Base-by-base conservation (phyloP, 2,113 vertebrate genomes). In the Dromiciops gliroides region DNA sequence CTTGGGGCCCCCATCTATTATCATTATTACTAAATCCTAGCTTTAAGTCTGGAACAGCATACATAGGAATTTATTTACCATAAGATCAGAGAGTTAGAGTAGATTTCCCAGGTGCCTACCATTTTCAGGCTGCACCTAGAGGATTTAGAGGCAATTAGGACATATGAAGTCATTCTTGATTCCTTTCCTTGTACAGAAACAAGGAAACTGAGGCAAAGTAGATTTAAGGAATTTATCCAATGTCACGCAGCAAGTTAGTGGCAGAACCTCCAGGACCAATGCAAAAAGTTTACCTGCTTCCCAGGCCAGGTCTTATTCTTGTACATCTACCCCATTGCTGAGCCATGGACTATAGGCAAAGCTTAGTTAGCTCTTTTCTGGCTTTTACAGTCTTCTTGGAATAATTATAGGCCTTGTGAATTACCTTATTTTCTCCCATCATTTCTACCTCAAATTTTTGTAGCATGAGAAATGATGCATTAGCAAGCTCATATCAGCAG, bases 401-500 rank as follows among this genome's bases (percentile, higher is more conserved):
- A 83, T 83, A 26, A 60, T 92, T 96, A 48, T 56, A 48, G 94
- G 25, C 50, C 67, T 90, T 89, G 11, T 90, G 60, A n/a, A 51
- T 91, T 93, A 92, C 52, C 37, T 37, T 50, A 53, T 25, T 31
- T 51, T 92, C 3, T 83, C 93, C 5, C 48, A 90, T 48, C 24
- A 90, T 91, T 83, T 48, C 47, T 88, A 9, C 50, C 37, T 95
- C 28, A 96, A 93, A 49, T 48, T 83, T 92, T 44, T 96, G 89
- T 24, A 47, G 10, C 37, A 28, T 67, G 90, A 92, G 67, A 95
- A 95, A 67, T 83, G 51, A 92, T 93, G 93, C 52, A 50, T 89
- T 93, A 89, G 92, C 93, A 92, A 96, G 94, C 53, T 25, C 60
- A 88, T 93, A 93, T 92, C 47, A 90, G n/a, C 51, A 90, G 89